A percentile compares a stretch with the other conserved stretches of the same genome.
Conservation (phyloP, 2,797 vertebrate genomes). For the Halcyon smyrnensis region DNA sequence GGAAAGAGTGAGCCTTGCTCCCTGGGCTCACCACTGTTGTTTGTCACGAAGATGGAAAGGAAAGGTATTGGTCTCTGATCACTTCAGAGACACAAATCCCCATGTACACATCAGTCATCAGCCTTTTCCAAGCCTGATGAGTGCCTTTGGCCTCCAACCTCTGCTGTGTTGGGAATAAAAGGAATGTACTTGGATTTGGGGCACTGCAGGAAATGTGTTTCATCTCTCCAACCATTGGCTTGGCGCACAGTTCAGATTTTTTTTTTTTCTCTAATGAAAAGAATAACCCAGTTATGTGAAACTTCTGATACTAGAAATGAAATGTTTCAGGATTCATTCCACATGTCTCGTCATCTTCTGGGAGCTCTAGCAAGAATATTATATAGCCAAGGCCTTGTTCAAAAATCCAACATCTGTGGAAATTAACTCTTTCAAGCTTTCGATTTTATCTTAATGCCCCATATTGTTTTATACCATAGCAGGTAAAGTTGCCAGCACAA, state of each 20-base stretch:
- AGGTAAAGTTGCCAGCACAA: neutral
- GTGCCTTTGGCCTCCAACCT: neutral
- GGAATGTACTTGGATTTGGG: constrained; percentile 10
- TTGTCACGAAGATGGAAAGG: neutral
- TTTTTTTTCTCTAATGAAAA: neutral
- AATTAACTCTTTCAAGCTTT: neutral
- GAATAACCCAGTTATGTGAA: neutral
- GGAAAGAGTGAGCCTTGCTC: neutral
- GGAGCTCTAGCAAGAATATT: neutral
- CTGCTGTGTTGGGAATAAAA: neutral
- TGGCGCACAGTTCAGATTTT: neutral
- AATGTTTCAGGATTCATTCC: neutral
- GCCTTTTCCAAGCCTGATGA: neutral
- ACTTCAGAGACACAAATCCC: neutral
- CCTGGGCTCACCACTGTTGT: neutral
- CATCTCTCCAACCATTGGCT: neutral
- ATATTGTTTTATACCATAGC: neutral
- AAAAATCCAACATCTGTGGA: neutral
- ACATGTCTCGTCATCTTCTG: neutral
- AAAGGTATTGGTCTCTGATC: neutral
- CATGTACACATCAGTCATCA: neutral
- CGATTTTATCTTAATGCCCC: neutral
- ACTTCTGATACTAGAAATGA: neutral
- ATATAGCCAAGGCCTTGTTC: neutral
- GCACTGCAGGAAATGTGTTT: neutral